These are phyloP conservation scores for Mus musculus DNA, from an alignment of 2,113 vertebrate species.

Conservation along the genomic window GRCm39 chr1:9657501-9658000, in stretches of 20 bases:
- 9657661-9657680: neutral
- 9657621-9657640: neutral
- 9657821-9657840: neutral
- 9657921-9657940: neutral
- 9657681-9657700: neutral
- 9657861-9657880: neutral
- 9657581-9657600: neutral
- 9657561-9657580: neutral
- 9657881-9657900: neutral
- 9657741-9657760: slow-evolving; percentile 20
- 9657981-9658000: no score
- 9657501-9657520: neutral
- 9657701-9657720: neutral
- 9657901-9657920: neutral
- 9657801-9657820: neutral
- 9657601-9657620: neutral
- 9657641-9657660: neutral
- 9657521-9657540: neutral
- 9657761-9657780: neutral
- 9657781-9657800: neutral
- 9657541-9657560: no score
- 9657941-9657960: neutral
- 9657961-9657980: neutral
- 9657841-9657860: neutral
- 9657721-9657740: neutral